These are phyloP conservation scores for Hypotaenidia philippensis DNA, from an alignment of 2,797 vertebrate species.

Conservation along the genomic window DNA sequence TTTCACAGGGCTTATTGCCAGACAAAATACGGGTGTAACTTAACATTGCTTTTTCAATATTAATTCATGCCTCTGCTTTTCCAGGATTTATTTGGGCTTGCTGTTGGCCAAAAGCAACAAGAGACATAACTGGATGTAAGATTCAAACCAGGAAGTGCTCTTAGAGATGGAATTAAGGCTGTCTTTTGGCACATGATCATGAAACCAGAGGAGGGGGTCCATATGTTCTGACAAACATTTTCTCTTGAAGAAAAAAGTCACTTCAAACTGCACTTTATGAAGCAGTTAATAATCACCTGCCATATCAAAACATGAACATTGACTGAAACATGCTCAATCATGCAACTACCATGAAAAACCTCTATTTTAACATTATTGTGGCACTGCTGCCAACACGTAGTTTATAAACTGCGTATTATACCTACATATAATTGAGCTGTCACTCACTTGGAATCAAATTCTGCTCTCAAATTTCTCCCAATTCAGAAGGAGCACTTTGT, in stretches of 20 bases:
- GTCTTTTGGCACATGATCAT: neutral
- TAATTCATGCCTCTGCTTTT: neutral
- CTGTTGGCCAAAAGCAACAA: neutral
- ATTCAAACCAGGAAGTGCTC: slow-evolving; percentile 12
- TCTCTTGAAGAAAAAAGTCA: neutral
- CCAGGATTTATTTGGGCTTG: neutral
- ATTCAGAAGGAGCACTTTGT: neutral
- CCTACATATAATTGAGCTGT: neutral
- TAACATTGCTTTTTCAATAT: neutral
- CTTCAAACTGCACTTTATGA: neutral
- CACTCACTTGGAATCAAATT: neutral
- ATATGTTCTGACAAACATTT: neutral
- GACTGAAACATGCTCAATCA: neutral
- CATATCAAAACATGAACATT: neutral
- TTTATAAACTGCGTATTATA: neutral
- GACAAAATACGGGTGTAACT: slow-evolving; percentile 1
- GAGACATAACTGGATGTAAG: neutral
- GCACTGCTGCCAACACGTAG: neutral
- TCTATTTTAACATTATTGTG: neutral
- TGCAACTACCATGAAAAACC: neutral
- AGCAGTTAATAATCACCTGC: neutral
- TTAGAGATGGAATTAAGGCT: neutral
- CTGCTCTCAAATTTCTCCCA: neutral
- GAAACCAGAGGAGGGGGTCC: neutral
- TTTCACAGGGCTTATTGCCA: neutral